Evolutionary conservation across 2,113 vertebrate genomes (phyloP).

Genomic region (Parus major): DNA sequence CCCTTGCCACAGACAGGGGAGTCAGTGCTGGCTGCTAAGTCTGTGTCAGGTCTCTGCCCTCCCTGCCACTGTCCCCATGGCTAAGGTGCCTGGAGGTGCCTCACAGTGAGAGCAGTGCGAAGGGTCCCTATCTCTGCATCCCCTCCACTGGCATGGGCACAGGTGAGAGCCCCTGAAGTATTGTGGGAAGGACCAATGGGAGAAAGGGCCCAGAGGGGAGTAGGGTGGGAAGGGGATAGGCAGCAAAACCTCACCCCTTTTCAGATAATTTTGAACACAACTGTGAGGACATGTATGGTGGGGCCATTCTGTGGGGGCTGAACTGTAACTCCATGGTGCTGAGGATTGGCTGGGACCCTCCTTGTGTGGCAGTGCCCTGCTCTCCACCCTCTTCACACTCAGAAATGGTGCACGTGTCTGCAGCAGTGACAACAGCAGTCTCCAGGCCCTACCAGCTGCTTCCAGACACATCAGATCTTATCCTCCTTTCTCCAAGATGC

Average conservation of each 20-base stretch:
- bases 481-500: background rate
- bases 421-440: background rate
- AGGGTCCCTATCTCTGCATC: background rate
- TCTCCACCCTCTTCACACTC: background rate
- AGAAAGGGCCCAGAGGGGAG: background rate
- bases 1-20: background rate
- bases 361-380: background rate
- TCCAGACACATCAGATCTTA: background rate
- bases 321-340: background rate
- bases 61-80: background rate
- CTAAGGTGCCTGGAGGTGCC: background rate
- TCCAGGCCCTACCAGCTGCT: background rate
- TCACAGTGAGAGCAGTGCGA: background rate
- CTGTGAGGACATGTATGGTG: background rate
- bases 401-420: background rate
- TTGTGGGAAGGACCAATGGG: rapidly evolving
- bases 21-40: background rate
- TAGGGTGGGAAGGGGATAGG: background rate
- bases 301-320: background rate
- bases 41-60: background rate
- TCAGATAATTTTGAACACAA: background rate
- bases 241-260: background rate
- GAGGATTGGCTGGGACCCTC: background rate
- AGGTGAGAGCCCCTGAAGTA: background rate
- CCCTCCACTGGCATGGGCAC: background rate